Base-by-base conservation (phyloP, 2,888 invertebrate species). In the Agriopis aurantiaria region DNA sequence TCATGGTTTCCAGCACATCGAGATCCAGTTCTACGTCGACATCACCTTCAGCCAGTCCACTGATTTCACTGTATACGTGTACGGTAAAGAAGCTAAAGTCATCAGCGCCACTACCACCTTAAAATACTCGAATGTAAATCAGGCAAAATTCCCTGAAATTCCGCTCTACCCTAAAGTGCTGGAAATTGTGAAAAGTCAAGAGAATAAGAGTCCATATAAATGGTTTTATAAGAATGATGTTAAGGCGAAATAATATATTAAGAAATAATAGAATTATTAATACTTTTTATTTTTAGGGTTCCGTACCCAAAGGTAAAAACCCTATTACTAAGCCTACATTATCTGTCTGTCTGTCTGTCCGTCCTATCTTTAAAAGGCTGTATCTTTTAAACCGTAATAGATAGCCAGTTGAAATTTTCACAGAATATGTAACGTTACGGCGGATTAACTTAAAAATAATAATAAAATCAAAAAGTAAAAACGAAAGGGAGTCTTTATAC, bases 21-120 rank as follows among this genome's bases (percentile, higher is more conserved):
- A 86, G 43, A 82, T 87, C 3, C 74, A 84, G 12, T 88, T 87
- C 62, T 82, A 75, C 48, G 77, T 87, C 0, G 81, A 82, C 23
- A 80, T 88, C 14, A 10, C 45, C 0, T 85, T 83, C 52, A 11
- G 23, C 1, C 17, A n/a, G 63, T 53, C 0, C 41, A 67, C 10
- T 57, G 80, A 0, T 65, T 85, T 83, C 55, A 63, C 64, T 0
- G 68, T 85, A 0, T 58, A 66, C 0, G 85, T 79, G 0, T 86
- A 82, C 55, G 87, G 87, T 0, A 73, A 65, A 12, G 69, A 75
- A 48, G 71, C 77, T 0, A 75, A 63, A n/a, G 33, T 75, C 0
- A 68, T 86, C 0, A 78, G 83, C 14, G 68, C 77, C 0, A 58
- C 59, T 4, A 52, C 51, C 0, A 71, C 77, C 0, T 65, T 75